These are phyloP conservation scores for Sardinella longiceps DNA, from an alignment of 2,797 vertebrate genomes.

Conservation along the genomic window DNA sequence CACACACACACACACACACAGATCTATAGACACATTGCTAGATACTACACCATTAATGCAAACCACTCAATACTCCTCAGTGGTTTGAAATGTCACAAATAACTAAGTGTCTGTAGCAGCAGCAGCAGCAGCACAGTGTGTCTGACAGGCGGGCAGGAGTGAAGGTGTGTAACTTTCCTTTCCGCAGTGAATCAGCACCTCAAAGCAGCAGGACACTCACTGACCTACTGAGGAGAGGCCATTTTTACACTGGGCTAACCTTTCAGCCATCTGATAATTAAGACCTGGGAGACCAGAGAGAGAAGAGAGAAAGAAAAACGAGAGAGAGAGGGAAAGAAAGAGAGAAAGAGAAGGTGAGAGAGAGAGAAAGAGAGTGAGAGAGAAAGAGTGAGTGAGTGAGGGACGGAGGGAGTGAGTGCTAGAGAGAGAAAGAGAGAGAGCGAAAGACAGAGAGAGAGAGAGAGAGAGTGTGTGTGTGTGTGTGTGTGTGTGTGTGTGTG, in stretches of 20 bases:
- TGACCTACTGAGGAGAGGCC: background rate
- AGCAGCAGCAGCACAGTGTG: background rate
- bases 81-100: background rate
- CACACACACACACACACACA: background rate
- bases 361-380: background rate
- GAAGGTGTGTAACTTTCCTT: background rate
- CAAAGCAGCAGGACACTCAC: background rate
- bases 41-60: background rate
- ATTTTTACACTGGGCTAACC: slow-evolving; percentile 7
- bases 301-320: background rate
- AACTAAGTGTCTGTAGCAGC: background rate
- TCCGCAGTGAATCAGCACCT: background rate
- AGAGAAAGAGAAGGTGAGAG: background rate
- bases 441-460: background rate
- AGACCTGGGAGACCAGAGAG: background rate
- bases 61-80: background rate
- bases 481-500: too few species aligned
- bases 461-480: too few species aligned
- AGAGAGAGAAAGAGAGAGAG: background rate
- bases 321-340: background rate
- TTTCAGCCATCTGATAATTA: slow-evolving; percentile 18
- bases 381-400: background rate
- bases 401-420: too few species aligned
- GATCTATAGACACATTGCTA: background rate
- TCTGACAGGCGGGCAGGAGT: background rate